These are phyloP conservation scores for Echinometra lucunter DNA, from an alignment of 53 echinoderm and acorn worm species.

Conservation along the genomic window DNA sequence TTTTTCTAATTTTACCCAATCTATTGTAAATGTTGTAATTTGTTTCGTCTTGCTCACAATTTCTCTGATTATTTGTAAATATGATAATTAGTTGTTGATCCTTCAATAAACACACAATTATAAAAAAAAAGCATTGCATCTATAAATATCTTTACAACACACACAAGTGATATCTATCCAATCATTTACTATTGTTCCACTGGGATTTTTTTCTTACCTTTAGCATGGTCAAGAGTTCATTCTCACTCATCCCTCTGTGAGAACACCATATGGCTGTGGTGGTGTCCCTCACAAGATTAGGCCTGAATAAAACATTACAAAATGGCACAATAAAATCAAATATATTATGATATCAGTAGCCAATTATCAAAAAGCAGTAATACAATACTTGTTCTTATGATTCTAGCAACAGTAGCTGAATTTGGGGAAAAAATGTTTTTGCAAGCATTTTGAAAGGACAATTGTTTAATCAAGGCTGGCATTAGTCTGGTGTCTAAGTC, in stretches of 20 bases:
- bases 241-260: constrained; percentile 87
- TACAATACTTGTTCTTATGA: not conserved
- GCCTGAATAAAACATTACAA: constrained; percentile 39
- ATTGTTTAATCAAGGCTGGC: not conserved
- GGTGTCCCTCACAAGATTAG: constrained; percentile 85
- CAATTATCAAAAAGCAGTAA: not conserved
- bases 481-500: not conserved
- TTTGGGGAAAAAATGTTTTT: not conserved
- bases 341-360: not conserved
- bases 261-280: constrained; percentile 92
- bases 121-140: too few relatives aligned
- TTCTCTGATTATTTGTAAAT: too few relatives aligned
- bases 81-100: too few relatives aligned
- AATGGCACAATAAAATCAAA: not conserved
- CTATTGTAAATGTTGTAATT: too few relatives aligned
- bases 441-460: not conserved
- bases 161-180: not conserved
- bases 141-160: not conserved
- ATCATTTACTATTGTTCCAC: not conserved
- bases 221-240: constrained; percentile 80
- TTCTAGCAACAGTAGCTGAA: not conserved
- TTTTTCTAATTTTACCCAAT: too few relatives aligned
- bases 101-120: too few relatives aligned
- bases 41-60: too few relatives aligned
- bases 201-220: constrained; percentile 66